phyloP scores from a whole-genome alignment of 2,113 vertebrate species.

The Pygoscelis adeliae region DNA sequence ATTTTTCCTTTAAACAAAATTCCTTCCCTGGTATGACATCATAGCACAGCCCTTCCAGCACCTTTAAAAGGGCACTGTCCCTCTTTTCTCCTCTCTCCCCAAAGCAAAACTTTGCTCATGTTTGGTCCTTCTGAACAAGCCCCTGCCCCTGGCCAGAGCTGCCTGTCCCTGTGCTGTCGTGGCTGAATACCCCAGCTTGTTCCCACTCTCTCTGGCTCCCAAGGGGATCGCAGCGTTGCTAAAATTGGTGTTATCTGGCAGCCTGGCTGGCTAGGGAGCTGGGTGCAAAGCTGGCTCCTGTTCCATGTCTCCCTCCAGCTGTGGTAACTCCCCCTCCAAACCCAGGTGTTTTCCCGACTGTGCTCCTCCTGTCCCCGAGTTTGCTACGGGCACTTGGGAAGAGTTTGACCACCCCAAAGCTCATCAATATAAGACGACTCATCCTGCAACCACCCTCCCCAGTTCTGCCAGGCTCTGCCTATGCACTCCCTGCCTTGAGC shows the following conservation, averaged over 20 bases:
- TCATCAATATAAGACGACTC: background rate
- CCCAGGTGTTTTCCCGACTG: background rate
- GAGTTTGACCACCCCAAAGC: background rate
- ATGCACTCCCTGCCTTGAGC: background rate
- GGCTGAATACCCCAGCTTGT: background rate
- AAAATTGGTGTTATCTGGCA: background rate
- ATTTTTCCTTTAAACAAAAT: slow-evolving; percentile 52
- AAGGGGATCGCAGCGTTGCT: background rate
- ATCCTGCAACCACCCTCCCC: background rate
- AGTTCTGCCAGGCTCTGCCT: background rate
- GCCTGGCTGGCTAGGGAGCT: background rate
- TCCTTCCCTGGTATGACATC: slow-evolving; percentile 41
- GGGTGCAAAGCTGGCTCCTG: background rate
- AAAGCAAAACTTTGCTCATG: background rate
- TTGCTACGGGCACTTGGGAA: background rate
- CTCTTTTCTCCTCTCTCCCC: background rate
- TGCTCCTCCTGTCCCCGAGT: background rate
- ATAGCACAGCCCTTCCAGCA: slow-evolving; percentile 4
- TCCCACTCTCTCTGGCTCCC: background rate
- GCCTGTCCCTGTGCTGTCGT: fast-evolving
- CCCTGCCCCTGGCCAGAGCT: background rate
- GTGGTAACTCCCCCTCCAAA: background rate
- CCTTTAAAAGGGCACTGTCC: background rate
- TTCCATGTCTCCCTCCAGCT: background rate
- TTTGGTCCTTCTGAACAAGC: background rate